A percentile compares a stretch with the other conserved stretches of the same genome.
phyloP scores from a whole-genome alignment of 2,113 vertebrate genomes.

The Syrrhaptes paradoxus region DNA sequence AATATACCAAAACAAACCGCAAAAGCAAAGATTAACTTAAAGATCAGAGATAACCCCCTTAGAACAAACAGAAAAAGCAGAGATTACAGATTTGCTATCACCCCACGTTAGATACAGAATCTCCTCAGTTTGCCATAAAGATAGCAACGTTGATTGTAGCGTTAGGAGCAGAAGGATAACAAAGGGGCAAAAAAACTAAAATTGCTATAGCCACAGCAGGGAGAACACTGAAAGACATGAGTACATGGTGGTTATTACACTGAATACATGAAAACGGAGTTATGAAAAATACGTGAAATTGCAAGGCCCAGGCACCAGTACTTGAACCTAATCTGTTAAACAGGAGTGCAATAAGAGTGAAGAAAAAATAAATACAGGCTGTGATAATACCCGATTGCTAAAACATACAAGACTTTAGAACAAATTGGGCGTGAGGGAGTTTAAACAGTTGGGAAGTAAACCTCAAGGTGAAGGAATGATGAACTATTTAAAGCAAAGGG shows the following conservation, averaged over 20 bases:
- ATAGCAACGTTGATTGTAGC: neutral
- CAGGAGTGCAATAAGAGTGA: neutral
- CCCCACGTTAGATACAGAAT: neutral
- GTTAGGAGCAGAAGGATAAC: neutral
- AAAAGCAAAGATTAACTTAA: neutral
- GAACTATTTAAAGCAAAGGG: neutral
- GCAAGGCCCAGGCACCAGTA: neutral
- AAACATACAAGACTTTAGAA: neutral
- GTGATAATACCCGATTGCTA: neutral
- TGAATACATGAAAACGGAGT: neutral
- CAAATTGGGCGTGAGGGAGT: neutral
- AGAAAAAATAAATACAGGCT: neutral
- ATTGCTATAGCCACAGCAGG: neutral
- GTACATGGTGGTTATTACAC: no score
- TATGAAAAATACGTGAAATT: neutral
- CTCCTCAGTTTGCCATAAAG: neutral
- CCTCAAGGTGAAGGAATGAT: neutral
- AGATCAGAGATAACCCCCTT: neutral
- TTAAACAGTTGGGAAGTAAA: neutral
- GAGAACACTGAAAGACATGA: neutral
- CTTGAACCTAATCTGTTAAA: neutral
- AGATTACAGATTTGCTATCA: neutral
- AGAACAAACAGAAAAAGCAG: neutral
- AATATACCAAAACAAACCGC: neutral
- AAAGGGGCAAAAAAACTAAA: neutral